Base-by-base conservation (phyloP, 2,888 invertebrate species). In the Eudasyphora cyanicolor region DNA sequence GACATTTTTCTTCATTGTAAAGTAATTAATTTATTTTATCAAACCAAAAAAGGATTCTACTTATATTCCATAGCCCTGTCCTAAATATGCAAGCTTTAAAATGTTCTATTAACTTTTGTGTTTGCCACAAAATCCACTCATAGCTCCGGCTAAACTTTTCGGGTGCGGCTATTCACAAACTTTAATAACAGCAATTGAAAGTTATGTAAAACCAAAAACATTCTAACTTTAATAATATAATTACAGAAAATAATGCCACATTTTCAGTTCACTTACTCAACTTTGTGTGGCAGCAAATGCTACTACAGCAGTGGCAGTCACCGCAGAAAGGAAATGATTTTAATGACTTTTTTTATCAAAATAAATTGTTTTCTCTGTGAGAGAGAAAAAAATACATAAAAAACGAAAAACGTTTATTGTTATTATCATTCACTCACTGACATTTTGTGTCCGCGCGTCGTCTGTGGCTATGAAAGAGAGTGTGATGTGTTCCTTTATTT, bases 191-290 rank as follows among this genome's bases (percentile, higher is more conserved):
- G 27, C 51, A 35, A 67, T 54, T 54, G 14, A 54, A 38, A 54
- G 21, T 76, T 67, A 8, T 51, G 42, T 14, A 45, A 64, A 64
- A 64, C 35, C 64, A 3, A 17, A 64, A 64, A 54, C 1, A 64
- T 64, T 64, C 29, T 70, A 76, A 70, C 57, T 69, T 76, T 60
- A 76, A 76, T 76, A 60, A 76, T 45, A 54, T 45, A 78, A 82
- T 77, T 29, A 49, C 42, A 67, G 6, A 76, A 69, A 35, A 64
- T 35, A 64, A 21, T 35, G 19, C 64, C 6, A 76, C 45, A 45
- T 38, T 27, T 77, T 77, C n/a, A 35, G 10, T 54, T 27, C n/a
- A 75, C 70, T 24, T 42, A 45, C 73, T 60, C 35, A 69, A 74
- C 14, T 77, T 62, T 74, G 38, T 74, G 38, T 21, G 54, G 21